Percentiles rank a stretch among this genome's conserved stretches.
These are phyloP conservation scores for Acipenser ruthenus DNA, from an alignment of 2,797 vertebrate genomes.

Conservation along the genomic window DNA sequence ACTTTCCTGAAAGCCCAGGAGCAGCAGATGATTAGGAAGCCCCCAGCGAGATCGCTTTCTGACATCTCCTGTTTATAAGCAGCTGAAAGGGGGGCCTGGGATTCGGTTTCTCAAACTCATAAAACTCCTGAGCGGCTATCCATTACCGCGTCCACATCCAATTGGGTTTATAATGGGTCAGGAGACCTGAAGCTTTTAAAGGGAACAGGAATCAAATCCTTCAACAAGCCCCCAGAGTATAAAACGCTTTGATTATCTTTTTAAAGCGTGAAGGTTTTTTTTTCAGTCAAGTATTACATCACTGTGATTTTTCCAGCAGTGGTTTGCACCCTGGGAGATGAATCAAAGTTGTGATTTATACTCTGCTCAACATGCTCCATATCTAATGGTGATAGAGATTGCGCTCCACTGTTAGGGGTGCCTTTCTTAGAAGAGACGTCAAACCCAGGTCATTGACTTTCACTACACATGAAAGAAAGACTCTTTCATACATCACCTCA, in stretches of 20 bases:
- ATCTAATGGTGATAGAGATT: slow-evolving; percentile 32
- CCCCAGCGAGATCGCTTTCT: slow-evolving; percentile 54
- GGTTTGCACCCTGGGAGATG: slow-evolving; percentile 36
- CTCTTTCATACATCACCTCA: too few species aligned
- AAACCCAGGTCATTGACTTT: neutral
- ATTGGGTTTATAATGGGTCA: slow-evolving; percentile 38
- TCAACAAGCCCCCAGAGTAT: slow-evolving; percentile 54
- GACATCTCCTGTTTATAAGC: slow-evolving; percentile 29
- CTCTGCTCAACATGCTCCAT: too few species aligned
- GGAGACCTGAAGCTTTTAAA: slow-evolving; percentile 48
- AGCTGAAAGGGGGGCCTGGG: slow-evolving; percentile 12
- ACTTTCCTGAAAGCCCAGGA: slow-evolving; percentile 50
- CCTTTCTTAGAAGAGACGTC: slow-evolving; percentile 23
- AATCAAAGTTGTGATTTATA: slow-evolving; percentile 10
- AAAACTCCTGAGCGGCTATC: slow-evolving; percentile 1
- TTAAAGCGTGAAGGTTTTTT: slow-evolving; percentile 45
- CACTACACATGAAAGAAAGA: too few species aligned
- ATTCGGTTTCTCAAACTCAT: slow-evolving; percentile 12
- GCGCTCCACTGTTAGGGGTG: neutral
- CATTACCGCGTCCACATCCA: slow-evolving; percentile 35
- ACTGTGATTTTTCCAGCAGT: slow-evolving; percentile 34
- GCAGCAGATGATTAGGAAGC: slow-evolving; percentile 46
- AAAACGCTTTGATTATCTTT: slow-evolving; percentile 58
- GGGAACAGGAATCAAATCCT: slow-evolving; percentile 52
- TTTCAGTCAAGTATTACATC: slow-evolving; percentile 38